A percentile compares a stretch with the other conserved stretches of the same genome.
These are phyloP conservation scores for Oreochromis aureus DNA, from an alignment of 2,113 vertebrate species.

Conservation along the genomic window DNA sequence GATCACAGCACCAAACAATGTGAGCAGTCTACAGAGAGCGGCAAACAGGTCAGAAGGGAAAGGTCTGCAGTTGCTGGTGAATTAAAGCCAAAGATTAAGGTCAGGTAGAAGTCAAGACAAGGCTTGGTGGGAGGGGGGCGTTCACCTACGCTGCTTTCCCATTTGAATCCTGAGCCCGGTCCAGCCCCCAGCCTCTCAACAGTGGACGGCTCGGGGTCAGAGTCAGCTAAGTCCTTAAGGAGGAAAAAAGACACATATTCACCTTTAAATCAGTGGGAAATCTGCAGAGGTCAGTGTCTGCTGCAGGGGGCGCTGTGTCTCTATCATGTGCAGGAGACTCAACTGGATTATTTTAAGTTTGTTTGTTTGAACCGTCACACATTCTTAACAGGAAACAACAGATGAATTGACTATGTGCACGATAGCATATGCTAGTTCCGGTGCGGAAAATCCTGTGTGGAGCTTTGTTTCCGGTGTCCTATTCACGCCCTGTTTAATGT, in stretches of 20 bases:
- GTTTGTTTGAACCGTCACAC: fast-evolving
- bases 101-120: constrained; percentile 45
- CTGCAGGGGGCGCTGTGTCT: neutral
- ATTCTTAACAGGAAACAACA: neutral
- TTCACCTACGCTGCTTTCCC: constrained; percentile 86
- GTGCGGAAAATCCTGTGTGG: too few relatives aligned
- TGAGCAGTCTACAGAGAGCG: constrained; percentile 6
- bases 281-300: neutral
- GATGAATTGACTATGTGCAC: too few relatives aligned
- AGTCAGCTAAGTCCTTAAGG: constrained; percentile 88
- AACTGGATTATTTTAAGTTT: neutral
- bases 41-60: constrained; percentile 47
- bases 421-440: too few relatives aligned
- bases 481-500: too few relatives aligned
- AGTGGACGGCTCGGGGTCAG: constrained; percentile 93
- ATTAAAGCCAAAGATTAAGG: constrained; percentile 46
- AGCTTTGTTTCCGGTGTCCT: too few relatives aligned
- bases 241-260: constrained; percentile 66
- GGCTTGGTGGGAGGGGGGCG: constrained; percentile 27
- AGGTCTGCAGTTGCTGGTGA: constrained; percentile 42
- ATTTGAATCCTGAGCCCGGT: constrained; percentile 90
- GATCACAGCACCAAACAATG: neutral
- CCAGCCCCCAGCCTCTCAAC: constrained; percentile 89
- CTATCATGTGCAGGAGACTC: neutral
- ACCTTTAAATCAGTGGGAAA: constrained; percentile 45